Evolutionary conservation across 1,140 invertebrate genomes (phyloP), one percentile per base, ranked within the genome.

Genomic region (Helicoverpa zea): DNA sequence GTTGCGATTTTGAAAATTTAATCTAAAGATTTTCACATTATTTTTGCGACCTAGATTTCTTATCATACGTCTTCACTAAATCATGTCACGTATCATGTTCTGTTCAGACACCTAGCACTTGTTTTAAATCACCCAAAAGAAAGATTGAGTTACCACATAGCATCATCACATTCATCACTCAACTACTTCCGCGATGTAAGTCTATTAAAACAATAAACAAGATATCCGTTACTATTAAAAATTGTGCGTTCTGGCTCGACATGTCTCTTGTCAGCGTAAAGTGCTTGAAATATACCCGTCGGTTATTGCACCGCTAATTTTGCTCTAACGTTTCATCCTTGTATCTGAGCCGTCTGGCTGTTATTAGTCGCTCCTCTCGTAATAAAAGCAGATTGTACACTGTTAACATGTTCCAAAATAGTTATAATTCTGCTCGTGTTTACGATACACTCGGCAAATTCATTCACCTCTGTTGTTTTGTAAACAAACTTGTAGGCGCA

Each of bases 191-290:
- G 81, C 86, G 83, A 88, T 83, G 82, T 82, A 84, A 88, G 79
- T 82, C 84, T 87, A 88, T 90, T 90, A 88, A 88, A 83, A 80
- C 86, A 89, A 90, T 86, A 79, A 90, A 84, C 58, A 61, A 84
- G 83, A 86, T 89, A 85, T 88, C 83, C 78, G 63, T 81, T 82
- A 79, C 59, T 81, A 81, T 83, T 79, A 84, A 83, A 81, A 81
- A 81, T 79, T 79, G 75, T 82, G 79, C 58, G 47, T 78, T 81
- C 68, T 61, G 47, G 72, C 73, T 77, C 78, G 61, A 83, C 76
- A 79, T 23, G 74, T 83, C 76, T 76, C 73, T 47, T 84, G 80
- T 74, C 70, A 85, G 49, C 63, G 83, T 88, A 86, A 88, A 88
- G 81, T 85, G 87, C 79, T 74, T 86, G 85, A 88, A 86, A 85